Percentiles rank a stretch among this genome's conserved stretches.
Conservation (phyloP, 2,113 vertebrate genomes). For the Ptychochromis oligacanthus region DNA sequence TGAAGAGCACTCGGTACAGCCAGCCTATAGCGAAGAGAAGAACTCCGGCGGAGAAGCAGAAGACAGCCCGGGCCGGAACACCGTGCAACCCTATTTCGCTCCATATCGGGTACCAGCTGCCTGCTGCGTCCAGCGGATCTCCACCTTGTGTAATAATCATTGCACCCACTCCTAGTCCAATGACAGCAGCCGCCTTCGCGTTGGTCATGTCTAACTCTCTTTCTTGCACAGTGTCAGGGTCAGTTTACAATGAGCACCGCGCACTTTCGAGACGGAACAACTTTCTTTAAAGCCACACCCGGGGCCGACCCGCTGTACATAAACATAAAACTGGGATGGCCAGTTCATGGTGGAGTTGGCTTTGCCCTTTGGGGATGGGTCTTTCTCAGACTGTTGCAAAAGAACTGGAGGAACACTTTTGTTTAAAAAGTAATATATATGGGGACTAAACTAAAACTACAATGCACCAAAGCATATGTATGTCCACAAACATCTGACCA, state of each 20-base stretch:
- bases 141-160: conserved; percentile 43
- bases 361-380: background rate
- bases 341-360: background rate
- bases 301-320: background rate
- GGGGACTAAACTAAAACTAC: too few relatives aligned
- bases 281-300: background rate
- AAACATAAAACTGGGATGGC: background rate
- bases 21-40: conserved; percentile 50
- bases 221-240: background rate
- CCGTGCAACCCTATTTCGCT: conserved; percentile 40
- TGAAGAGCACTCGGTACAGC: conserved; percentile 73
- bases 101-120: conserved; percentile 43
- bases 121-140: conserved; percentile 37
- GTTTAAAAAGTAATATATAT: too few relatives aligned
- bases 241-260: background rate
- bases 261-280: background rate
- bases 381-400: background rate
- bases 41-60: conserved; percentile 51
- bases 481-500: background rate
- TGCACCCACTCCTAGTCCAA: conserved; percentile 51
- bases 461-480: too few relatives aligned
- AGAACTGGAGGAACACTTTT: background rate
- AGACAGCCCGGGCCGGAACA: conserved; percentile 27
- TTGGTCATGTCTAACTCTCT: conserved; percentile 17
- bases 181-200: conserved; percentile 34